Base-by-base conservation (phyloP, 2,888 invertebrate species). In the Aporophyla nigra region DNA sequence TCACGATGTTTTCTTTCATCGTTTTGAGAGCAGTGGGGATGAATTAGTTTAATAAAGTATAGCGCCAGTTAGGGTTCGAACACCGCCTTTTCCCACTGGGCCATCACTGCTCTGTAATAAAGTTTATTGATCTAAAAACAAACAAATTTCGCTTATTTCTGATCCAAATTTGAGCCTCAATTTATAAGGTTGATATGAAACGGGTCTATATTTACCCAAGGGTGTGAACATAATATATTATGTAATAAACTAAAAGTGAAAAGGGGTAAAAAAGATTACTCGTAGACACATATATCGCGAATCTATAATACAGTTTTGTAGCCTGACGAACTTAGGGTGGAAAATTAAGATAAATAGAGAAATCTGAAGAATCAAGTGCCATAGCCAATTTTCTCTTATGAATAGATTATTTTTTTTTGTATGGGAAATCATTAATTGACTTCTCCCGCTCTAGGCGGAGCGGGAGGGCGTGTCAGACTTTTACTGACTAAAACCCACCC, bases 211-310 rank as follows among this genome's bases (percentile, higher is more conserved):
- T 78, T 79, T 76, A 77, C 65, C 4, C 33, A 69, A n/a, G 61
- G 53, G 65, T 67, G 70, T 78, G 49, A 79, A 68, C 62, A 66
- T 75, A 6, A 71, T 67, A 49, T 33, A 53, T 69, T 80, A 84
- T 71, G 61, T 65, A 66, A 62, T 58, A 69, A 59, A 75, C 40
- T 56, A 56, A 71, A 72, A 69, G 69, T 6, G 65, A 70, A 76
- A 72, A 76, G 54, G 33, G 66, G 40, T 54, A 33, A 27, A 56
- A 70, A 59, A 76, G 54, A 83, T 76, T 53, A 75, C 40, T 56
- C 16, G 76, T 71, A 74, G 84, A 78, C 86, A 33, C 33, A 33
- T 33, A 86, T 88, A 88, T 87, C 87, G 88, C 83, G 83, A 85
- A 85, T n/a, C 21, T 68, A 70, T 70, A 14, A 71, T 78, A 78